These are phyloP conservation scores for Trachemys scripta DNA, from an alignment of 2,113 vertebrate species.

Conservation along the genomic window DNA sequence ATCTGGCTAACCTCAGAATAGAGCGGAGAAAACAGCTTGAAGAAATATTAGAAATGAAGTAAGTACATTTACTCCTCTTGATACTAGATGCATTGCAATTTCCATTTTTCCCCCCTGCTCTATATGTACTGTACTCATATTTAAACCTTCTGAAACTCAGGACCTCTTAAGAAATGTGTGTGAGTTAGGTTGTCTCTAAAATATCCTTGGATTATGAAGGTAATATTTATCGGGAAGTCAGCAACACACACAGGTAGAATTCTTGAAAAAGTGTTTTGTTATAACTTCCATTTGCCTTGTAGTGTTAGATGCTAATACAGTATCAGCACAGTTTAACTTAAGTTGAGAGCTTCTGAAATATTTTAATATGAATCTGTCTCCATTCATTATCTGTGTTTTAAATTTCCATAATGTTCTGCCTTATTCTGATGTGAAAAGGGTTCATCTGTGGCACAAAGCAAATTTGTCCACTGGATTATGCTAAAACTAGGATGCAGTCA, in stretches of 20 bases:
- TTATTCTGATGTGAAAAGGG: background rate
- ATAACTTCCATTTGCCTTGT: background rate
- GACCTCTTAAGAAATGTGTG: background rate
- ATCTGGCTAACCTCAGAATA: slow-evolving; percentile 89
- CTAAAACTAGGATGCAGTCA: background rate
- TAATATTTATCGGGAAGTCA: background rate
- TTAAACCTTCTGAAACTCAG: background rate
- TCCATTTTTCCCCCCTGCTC: background rate
- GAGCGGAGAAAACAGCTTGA: slow-evolving; percentile 94
- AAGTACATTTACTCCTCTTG: slow-evolving; percentile 73
- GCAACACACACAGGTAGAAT: background rate
- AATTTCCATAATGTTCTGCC: background rate
- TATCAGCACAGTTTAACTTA: background rate
- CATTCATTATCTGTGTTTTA: background rate
- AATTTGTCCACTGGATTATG: background rate
- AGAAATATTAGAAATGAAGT: slow-evolving; percentile 99
- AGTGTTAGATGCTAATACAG: background rate
- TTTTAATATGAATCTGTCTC: background rate
- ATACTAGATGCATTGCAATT: background rate
- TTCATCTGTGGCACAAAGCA: background rate
- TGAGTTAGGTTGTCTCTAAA: background rate
- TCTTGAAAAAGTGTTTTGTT: background rate
- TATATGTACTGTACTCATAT: background rate
- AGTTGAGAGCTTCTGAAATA: background rate
- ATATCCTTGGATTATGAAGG: background rate